Base-by-base conservation (phyloP, 2,888 invertebrate species). In the Tortrix viridana region DNA sequence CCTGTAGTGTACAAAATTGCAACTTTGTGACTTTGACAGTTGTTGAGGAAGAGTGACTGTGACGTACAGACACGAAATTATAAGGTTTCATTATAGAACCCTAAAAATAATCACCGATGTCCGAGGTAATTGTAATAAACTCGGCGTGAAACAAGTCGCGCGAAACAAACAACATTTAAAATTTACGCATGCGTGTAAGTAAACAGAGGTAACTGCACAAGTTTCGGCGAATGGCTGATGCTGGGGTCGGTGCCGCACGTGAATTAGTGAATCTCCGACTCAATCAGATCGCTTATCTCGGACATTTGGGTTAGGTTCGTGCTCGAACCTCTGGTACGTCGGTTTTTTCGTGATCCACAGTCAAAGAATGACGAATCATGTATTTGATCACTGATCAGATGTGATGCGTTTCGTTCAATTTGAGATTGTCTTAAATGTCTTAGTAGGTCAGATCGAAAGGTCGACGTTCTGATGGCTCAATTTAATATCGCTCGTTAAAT, bases 301-400 rank as follows among this genome's bases (percentile, higher is more conserved):
- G 81, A 83, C 84, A 88, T 90, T 86, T 80, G 76, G 89, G 90
- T 88, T 83, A 88, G 79, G 76, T 75, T 86, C 86, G 80, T 82
- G 86, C 87, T 85, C 78, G 60, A 62, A 80, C 70, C 69, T 73
- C 74, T 75, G 80, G 81, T 81, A 82, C 78, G 79, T 84, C 81
- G 79, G 76, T 81, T 80, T 81, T 79, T 83, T 85, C 85, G 83
- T 84, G 86, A 86, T 85, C 84, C 43, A 38, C 62, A 81, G 71
- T 85, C 82, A 81, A 65, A 77, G 76, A 81, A 80, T 80, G 83
- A 84, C 82, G 80, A 88, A 81, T 85, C 86, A 85, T 81, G 77
- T 74, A 79, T 76, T 75, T 76, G 79, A 84, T 80, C 77, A 72
- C 74, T 76, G 80, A 84, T 80, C 77, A 72, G 75, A 78, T 76